phyloP scores from a whole-genome alignment of 2,113 vertebrate genomes.

The Sisor rabdophorus region DNA sequence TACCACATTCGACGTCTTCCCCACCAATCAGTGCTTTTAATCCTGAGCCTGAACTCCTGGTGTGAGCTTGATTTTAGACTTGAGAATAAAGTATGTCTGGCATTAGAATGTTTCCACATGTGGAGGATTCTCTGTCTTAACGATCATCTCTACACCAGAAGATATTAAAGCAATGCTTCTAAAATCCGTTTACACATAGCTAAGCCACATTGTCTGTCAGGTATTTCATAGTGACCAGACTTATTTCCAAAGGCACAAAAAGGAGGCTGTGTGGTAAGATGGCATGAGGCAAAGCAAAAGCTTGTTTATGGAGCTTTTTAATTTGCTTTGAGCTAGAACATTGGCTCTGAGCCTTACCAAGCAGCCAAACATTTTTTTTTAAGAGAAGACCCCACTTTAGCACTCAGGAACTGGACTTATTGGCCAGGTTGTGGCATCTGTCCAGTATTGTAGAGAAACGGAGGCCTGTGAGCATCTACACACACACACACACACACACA shows the following conservation, averaged over 20 bases:
- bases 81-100: slow-evolving; percentile 20
- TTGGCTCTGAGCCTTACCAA: slow-evolving; percentile 28
- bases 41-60: slow-evolving; percentile 12
- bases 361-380: slow-evolving; percentile 23
- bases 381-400: slow-evolving; percentile 35
- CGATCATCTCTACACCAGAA: background rate
- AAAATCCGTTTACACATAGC: slow-evolving; percentile 11
- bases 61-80: slow-evolving; percentile 9
- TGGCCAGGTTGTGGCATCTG: slow-evolving; percentile 47
- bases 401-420: slow-evolving; percentile 42
- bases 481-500: background rate
- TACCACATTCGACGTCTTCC: background rate
- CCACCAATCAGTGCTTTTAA: slow-evolving; percentile 30
- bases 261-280: slow-evolving; percentile 13
- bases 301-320: slow-evolving; percentile 37
- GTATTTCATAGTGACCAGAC: slow-evolving; percentile 12
- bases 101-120: background rate
- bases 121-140: slow-evolving; percentile 18
- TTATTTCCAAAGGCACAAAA: background rate
- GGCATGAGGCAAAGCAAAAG: slow-evolving; percentile 34
- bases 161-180: background rate
- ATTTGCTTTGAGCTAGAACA: slow-evolving; percentile 39
- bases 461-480: slow-evolving; percentile 31
- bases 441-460: slow-evolving; percentile 43
- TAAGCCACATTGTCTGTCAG: slow-evolving; percentile 6